Conservation (phyloP, 2,888 invertebrate genomes). For the Torymus aiolomorphi region DNA sequence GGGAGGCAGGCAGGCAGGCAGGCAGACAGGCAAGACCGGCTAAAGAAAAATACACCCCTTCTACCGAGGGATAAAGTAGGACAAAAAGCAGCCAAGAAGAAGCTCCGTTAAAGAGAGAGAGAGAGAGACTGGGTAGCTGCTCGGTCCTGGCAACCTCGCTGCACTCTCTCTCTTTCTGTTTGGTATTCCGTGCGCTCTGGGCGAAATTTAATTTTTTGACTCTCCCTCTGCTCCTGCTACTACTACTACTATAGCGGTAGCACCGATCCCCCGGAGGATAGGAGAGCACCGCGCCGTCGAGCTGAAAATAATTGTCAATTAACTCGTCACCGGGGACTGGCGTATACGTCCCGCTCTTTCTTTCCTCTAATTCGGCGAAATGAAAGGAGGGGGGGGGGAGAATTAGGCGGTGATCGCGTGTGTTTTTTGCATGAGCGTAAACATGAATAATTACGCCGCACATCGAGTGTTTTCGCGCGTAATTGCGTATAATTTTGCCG, state of each 20-base stretch:
- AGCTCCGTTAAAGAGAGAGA: background rate
- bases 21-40: background rate
- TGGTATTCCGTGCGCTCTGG: slow-evolving; percentile 67
- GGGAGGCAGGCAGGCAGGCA: too few species aligned
- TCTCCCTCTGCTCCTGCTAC: slow-evolving; percentile 43
- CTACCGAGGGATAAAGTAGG: slow-evolving; percentile 14
- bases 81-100: slow-evolving; percentile 4
- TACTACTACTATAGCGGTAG: background rate
- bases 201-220: slow-evolving; percentile 72
- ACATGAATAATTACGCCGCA: slow-evolving; percentile 23
- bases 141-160: too few species aligned
- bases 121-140: background rate
- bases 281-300: slow-evolving; percentile 10
- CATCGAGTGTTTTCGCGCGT: background rate
- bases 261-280: slow-evolving; percentile 26
- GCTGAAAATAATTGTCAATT: slow-evolving; percentile 54
- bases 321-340: slow-evolving; percentile 31
- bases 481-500: slow-evolving; percentile 40
- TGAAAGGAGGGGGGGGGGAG: background rate
- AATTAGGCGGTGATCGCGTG: background rate
- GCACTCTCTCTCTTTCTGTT: slow-evolving; percentile 52
- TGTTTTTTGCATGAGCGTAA: slow-evolving; percentile 30
- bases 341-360: background rate
- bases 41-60: slow-evolving; percentile 35
- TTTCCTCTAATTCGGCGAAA: slow-evolving; percentile 18